phyloP scores from a whole-genome alignment of 1,140 invertebrate genomes.

The Tetramorium alpestre region DNA sequence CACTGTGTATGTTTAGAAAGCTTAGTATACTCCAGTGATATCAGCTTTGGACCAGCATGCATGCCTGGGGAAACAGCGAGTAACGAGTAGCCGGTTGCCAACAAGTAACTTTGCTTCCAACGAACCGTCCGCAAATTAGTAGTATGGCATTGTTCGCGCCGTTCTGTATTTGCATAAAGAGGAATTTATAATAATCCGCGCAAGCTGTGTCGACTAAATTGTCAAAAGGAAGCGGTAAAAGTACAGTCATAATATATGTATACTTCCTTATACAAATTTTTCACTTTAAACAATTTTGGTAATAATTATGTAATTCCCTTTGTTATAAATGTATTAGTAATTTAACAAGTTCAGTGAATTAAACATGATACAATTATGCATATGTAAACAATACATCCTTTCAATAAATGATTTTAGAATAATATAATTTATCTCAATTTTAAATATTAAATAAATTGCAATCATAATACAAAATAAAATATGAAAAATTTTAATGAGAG shows the following conservation, averaged over 20 bases:
- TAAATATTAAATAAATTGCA: not conserved
- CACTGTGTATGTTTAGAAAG: slow-evolving; percentile 8
- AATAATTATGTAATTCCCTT: not conserved
- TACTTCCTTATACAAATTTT: not conserved
- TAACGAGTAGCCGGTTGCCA: slow-evolving; percentile 49
- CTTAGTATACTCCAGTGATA: slow-evolving; percentile 27
- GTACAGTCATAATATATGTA: not conserved
- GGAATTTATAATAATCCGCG: slow-evolving; percentile 53
- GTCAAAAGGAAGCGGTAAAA: slow-evolving; percentile 21
- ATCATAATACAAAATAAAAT: not conserved
- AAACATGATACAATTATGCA: not conserved
- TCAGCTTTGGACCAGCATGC: slow-evolving; percentile 16
- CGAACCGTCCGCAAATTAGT: slow-evolving; percentile 53
- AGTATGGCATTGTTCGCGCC: slow-evolving; percentile 53
- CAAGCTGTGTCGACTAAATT: not conserved
- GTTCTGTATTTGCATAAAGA: slow-evolving; percentile 56
- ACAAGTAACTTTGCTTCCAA: slow-evolving; percentile 53
- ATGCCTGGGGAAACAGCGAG: slow-evolving; percentile 43
- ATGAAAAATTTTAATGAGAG: not conserved
- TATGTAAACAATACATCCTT: not conserved
- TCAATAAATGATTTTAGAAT: slow-evolving; percentile 2
- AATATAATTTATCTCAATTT: not conserved
- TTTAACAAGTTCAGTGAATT: not conserved
- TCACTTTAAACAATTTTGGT: not conserved
- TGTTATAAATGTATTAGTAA: not conserved